These are phyloP conservation scores for Podotricha telesiphe DNA, from an alignment of 2,888 invertebrate species.

Conservation along the genomic window DNA sequence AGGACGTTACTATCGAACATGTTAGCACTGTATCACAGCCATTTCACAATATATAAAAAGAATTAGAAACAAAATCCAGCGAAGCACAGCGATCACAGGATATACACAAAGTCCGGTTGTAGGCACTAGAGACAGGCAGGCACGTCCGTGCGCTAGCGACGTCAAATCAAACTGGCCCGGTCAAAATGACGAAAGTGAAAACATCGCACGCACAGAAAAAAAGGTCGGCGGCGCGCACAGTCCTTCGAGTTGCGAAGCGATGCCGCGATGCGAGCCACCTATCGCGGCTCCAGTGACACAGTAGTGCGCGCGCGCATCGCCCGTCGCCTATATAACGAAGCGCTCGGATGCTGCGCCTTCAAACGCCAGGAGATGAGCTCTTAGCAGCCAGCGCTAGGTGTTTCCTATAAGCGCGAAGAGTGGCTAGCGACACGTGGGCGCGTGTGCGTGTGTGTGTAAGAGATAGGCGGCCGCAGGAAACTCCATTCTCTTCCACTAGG, in stretches of 20 bases:
- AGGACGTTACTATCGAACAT: conserved; percentile 81
- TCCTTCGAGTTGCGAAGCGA: conserved; percentile 62
- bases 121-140: conserved; percentile 47
- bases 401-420: conserved; percentile 80
- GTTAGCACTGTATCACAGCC: conserved; percentile 82
- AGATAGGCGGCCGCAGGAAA: conserved; percentile 84
- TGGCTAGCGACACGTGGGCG: conserved; percentile 70
- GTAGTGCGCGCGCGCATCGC: conserved; percentile 80
- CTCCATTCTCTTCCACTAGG: conserved; percentile 85
- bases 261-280: conserved; percentile 76
- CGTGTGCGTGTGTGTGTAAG: conserved; percentile 78
- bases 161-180: conserved; percentile 82
- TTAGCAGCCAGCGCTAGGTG: conserved; percentile 72
- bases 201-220: conserved; percentile 83
- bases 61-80: conserved; percentile 76
- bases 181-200: conserved; percentile 84
- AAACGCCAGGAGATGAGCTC: conserved; percentile 80
- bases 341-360: conserved; percentile 73
- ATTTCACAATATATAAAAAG: conserved; percentile 68
- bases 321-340: conserved; percentile 81
- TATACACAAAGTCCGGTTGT: conserved; percentile 75
- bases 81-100: conserved; percentile 75
- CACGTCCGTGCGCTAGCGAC: conserved; percentile 83
- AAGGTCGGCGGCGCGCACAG: conserved; percentile 77
- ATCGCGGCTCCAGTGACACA: conserved; percentile 82